Evolutionary conservation across 2,113 vertebrate genomes (phyloP).

Genomic region (Aspiorhynchus laticeps): DNA sequence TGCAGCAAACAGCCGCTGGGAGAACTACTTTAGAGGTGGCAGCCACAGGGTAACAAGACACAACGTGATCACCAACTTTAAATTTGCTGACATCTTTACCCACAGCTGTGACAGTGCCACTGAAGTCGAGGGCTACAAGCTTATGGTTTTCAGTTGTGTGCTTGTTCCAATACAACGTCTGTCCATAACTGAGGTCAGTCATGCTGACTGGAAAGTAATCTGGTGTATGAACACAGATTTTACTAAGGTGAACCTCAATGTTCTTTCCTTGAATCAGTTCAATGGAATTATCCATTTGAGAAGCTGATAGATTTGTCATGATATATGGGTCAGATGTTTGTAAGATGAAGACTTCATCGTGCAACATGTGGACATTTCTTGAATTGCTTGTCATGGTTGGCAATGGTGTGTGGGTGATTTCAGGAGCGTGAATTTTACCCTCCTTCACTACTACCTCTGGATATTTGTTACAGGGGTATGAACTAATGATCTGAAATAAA

Average conservation of each 20-base stretch:
- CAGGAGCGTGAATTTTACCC: slow-evolving; percentile 69
- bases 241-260: slow-evolving; percentile 75
- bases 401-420: slow-evolving; percentile 71
- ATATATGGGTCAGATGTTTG: slow-evolving; percentile 76
- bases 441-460: slow-evolving; percentile 80
- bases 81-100: slow-evolving; percentile 78
- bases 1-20: slow-evolving; percentile 78
- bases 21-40: slow-evolving; percentile 75
- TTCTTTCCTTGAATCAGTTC: slow-evolving; percentile 40
- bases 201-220: slow-evolving; percentile 84
- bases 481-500: slow-evolving; percentile 73
- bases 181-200: slow-evolving; percentile 77
- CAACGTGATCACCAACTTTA: slow-evolving; percentile 82
- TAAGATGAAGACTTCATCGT: slow-evolving; percentile 65
- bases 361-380: slow-evolving; percentile 20
- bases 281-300: slow-evolving; percentile 40
- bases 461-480: slow-evolving; percentile 69
- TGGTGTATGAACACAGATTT: slow-evolving; percentile 83
- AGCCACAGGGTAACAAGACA: slow-evolving; percentile 79
- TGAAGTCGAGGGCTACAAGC: slow-evolving; percentile 82
- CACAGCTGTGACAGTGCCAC: slow-evolving; percentile 78
- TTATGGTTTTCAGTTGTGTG: slow-evolving; percentile 74
- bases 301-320: slow-evolving; percentile 72
- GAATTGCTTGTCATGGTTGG: slow-evolving; percentile 49
- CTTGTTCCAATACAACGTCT: slow-evolving; percentile 82